Base-by-base conservation (phyloP, 2,888 invertebrate species). In the Caenorhabditis virilis region DNA sequence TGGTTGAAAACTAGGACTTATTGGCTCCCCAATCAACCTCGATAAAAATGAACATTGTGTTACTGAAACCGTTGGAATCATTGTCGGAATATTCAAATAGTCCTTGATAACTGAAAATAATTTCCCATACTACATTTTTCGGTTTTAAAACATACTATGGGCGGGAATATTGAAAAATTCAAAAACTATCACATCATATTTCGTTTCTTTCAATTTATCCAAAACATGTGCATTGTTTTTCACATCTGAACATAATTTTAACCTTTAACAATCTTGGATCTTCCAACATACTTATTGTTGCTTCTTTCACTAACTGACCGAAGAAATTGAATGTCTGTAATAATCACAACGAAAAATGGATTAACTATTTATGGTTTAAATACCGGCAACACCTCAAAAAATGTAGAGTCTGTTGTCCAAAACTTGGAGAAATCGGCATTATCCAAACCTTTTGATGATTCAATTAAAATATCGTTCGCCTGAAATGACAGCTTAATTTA, bases 81-180 rank as follows among this genome's bases (percentile, higher is more conserved):
- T 13, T 30, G 30, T 30, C 30, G 30, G 30, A 30, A 30, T 30
- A 30, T 30, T 30, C 30, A 30, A 13, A 30, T 30, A 59, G 4
- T 59, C 48, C 1, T 22, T 35, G 30, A 59, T 59, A 6, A 52
- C 70, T 70, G 46, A 42, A 23, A 27, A 35, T 38, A 33, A 36
- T 42, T 23, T 33, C 26, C 20, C 16, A 22, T 43, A 42, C 48
- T n/a, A 48, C 55, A 39, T 6, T 39, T 18, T 39, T 39, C 5
- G 16, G 16, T 5, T 39, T 9, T 20, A 5, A 11, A 11, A 9
- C 20, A 11, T 16, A 18, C 39, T 9, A 18, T 18, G 11, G 2
- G 39, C 42, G 15, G 15, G 20, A 23, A 22, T 42, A 18, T 23
- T 3, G 16, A 58, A 26, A 1, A 30, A 11, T 39, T 58, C 58